These are phyloP conservation scores for Tholera decimalis DNA, from an alignment of 2,888 invertebrate species.

Conservation along the genomic window DNA sequence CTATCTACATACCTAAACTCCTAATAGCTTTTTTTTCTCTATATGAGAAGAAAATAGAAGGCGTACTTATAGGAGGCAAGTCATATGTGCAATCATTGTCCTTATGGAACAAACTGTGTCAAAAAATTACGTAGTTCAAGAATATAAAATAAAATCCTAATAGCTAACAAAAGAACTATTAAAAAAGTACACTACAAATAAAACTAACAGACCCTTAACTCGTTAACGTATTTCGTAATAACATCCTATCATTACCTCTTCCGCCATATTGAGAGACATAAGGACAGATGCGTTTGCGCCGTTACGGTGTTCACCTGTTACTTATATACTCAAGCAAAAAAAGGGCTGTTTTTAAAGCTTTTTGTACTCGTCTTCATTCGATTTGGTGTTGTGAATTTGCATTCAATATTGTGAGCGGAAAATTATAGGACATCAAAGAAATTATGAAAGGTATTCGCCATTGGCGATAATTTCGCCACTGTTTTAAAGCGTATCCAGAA, in stretches of 20 bases:
- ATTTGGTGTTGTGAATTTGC: constrained; percentile 51
- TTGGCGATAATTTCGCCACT: constrained; percentile 20
- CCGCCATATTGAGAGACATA: constrained; percentile 50
- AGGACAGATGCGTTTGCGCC: constrained; percentile 53
- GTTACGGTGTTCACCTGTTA: constrained; percentile 60
- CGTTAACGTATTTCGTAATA: constrained; percentile 57
- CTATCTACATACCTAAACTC: too few relatives aligned
- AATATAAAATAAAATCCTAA: not conserved
- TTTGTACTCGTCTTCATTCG: constrained; percentile 25
- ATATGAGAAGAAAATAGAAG: too few relatives aligned
- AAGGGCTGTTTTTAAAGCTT: constrained; percentile 25
- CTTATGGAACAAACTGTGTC: not conserved
- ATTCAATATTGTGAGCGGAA: constrained; percentile 29
- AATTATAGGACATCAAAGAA: constrained; percentile 45
- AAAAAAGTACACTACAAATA: constrained; percentile 10
- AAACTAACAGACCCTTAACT: constrained; percentile 27
- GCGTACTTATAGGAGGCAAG: too few relatives aligned
- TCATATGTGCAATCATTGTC: too few relatives aligned
- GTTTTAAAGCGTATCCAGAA: not conserved
- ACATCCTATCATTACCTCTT: constrained; percentile 48
- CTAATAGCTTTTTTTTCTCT: too few relatives aligned
- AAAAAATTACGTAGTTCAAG: too few relatives aligned
- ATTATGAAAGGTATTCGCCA: constrained; percentile 22
- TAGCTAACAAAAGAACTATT: not conserved
- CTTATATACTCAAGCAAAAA: constrained; percentile 47